Evolutionary conservation across 2,888 invertebrate genomes (phyloP).

Genomic region (Acronicta leporina): DNA sequence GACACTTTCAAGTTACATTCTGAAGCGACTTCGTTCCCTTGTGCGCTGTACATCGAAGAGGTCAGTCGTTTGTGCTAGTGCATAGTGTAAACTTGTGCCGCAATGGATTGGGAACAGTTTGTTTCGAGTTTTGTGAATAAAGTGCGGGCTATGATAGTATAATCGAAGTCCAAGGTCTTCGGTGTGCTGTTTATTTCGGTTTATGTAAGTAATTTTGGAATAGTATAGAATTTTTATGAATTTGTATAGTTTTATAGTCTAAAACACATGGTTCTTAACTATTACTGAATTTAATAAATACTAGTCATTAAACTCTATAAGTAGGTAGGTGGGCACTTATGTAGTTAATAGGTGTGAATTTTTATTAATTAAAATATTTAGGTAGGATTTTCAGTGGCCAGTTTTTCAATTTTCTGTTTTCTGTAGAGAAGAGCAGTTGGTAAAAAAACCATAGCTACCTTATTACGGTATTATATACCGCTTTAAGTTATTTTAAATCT

Average conservation of each 20-base stretch:
- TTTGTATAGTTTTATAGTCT: slow-evolving; percentile 26
- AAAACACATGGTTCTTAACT: not conserved
- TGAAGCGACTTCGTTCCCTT: slow-evolving; percentile 61
- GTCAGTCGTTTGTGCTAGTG: slow-evolving; percentile 60
- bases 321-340: too few species aligned
- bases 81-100: slow-evolving; percentile 66
- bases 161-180: slow-evolving; percentile 81
- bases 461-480: too few species aligned
- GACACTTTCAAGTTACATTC: slow-evolving; percentile 68
- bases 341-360: too few species aligned
- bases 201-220: slow-evolving; percentile 66
- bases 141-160: slow-evolving; percentile 66
- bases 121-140: slow-evolving; percentile 63
- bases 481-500: too few species aligned
- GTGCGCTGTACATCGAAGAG: slow-evolving; percentile 62
- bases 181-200: slow-evolving; percentile 71
- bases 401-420: not conserved
- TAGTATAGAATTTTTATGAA: slow-evolving; percentile 42
- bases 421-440: too few species aligned
- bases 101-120: slow-evolving; percentile 70
- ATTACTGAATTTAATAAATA: not conserved
- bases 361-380: not conserved
- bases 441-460: too few species aligned
- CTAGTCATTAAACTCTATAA: too few species aligned
- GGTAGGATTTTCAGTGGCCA: not conserved